Base-by-base conservation (phyloP, 2,888 invertebrate species). In the Leptinotarsa juncta region DNA sequence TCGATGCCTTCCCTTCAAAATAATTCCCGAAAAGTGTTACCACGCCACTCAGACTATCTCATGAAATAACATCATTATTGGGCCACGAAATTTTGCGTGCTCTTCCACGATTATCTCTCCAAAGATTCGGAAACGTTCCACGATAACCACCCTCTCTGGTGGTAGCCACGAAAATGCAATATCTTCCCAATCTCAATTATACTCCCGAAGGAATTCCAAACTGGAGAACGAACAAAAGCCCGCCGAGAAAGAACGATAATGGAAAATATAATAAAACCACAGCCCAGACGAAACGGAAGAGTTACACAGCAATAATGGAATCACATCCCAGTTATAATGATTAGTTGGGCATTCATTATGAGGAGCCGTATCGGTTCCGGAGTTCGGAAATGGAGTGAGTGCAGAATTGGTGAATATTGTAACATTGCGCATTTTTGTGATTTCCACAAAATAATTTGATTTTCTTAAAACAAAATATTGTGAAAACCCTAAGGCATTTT, bases 131-230 rank as follows among this genome's bases (percentile, higher is more conserved):
- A 62, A 42, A 62, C 42, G n/a, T 42, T 42, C 42, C 10, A 15
- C 3, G 32, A 42, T 62, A 26, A 62, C 62, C 42, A 7, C 62
- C n/a, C n/a, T 14, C 62, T 57, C 42, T 16, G 14, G 15, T n/a
- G 62, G 32, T 18, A 12, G 62, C 62, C 42, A 42, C 62, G 42
- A 42, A 42, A 62, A 42, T n/a, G 62, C 62, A 62, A 62, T 62
- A 62, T 62, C 62, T 62, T 32, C 32, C 26, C 32, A 62, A 62
- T 62, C 62, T 42, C 32, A 42, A 62, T 62, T 62, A 62, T 62
- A 42, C 42, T 62, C 42, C 62, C 62, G 4, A 10, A 42, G n/a
- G 62, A 42, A 62, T 32, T 62, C 42, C 12, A 18, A 12, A 23
- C 62, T 16, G 20, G 32, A 14, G 3, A 60, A n/a, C 26, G 62